Base-by-base conservation (phyloP, 2,797 vertebrate species). In the Xiphorhynchus erythropygius region DNA sequence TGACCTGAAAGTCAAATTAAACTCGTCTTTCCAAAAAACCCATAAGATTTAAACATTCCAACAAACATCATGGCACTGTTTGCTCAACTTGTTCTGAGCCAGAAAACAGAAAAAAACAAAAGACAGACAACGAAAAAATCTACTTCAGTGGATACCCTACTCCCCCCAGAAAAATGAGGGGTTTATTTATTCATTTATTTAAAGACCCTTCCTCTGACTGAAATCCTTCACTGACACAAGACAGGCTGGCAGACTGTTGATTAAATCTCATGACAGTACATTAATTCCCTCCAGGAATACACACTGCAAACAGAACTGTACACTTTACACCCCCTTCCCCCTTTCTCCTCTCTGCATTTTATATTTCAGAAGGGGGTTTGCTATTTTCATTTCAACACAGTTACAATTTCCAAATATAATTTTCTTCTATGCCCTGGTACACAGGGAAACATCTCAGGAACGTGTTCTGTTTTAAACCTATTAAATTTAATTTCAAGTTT, bases 311-410 rank as follows among this genome's bases (percentile, higher is more conserved):
- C 24, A 93, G 33, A 86, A 84, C 27, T 35, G 47, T 24, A 67
- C 47, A 84, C 19, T 21, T 60, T 68, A 94, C 84, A 73, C 5
- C 10, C 4, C 7, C 2, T 5, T 22, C 6, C 5, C 5, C 1
- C 4, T 13, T 28, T 12, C 44, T 30, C 23, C 28, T 80, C 65
- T 70, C 11, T 24, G 10, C 57, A 69, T 95, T 96, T 74, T 41
- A 64, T 30, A 92, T 53, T 68, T 89, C 65, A 78, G 68, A 18
- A 13, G 24, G 49, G 39, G 74, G 69, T 47, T 59, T 35, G 7
- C 44, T 90, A 17, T 83, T 91, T 90, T 76, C 37, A 82, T 92
- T 93, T 92, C 94, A 93, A 52, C 42, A 91, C 64, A 96, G 67
- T 87, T 79, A 33, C 32, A 9, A 84, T 33, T 74, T 87, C 52